phyloP scores from a whole-genome alignment of 64 coral and sea anemone genomes.

The Porites australiensis region DNA sequence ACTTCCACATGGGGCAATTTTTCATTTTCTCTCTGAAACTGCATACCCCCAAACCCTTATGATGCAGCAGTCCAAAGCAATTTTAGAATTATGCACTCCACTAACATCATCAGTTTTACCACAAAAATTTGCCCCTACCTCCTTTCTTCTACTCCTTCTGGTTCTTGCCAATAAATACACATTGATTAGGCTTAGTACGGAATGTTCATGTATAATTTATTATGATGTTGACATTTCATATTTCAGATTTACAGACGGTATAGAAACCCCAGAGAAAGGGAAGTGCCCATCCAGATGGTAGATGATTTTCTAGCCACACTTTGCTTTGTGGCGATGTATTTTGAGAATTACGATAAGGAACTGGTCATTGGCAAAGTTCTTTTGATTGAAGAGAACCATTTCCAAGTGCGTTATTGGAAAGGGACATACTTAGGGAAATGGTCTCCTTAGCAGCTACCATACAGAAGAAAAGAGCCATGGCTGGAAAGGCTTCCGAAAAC shows the following conservation, averaged over 20 bases:
- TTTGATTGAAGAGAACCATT: conserved; percentile 14
- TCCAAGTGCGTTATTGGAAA: conserved; percentile 46
- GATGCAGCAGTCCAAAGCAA: no score
- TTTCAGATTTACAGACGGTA: conserved; percentile 27
- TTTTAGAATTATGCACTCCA: no score
- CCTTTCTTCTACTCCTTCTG: no score
- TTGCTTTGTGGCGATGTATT: conserved; percentile 61
- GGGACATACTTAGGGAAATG: conserved; percentile 46
- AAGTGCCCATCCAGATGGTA: background rate
- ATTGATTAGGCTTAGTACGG: no score
- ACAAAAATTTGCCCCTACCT: no score
- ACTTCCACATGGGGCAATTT: no score
- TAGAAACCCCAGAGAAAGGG: conserved; percentile 19
- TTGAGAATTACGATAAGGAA: conserved; percentile 23
- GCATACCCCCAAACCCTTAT: no score
- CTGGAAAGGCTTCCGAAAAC: conserved; percentile 28
- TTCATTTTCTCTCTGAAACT: no score
- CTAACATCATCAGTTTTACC: no score
- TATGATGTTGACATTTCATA: background rate
- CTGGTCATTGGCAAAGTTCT: conserved; percentile 58
- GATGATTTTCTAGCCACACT: conserved; percentile 48
- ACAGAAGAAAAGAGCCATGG: conserved; percentile 6
- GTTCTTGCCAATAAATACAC: no score
- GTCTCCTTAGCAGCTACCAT: background rate
- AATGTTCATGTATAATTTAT: background rate